Conservation (phyloP, 2,113 vertebrate species). For the Melanotaenia duboulayi region DNA sequence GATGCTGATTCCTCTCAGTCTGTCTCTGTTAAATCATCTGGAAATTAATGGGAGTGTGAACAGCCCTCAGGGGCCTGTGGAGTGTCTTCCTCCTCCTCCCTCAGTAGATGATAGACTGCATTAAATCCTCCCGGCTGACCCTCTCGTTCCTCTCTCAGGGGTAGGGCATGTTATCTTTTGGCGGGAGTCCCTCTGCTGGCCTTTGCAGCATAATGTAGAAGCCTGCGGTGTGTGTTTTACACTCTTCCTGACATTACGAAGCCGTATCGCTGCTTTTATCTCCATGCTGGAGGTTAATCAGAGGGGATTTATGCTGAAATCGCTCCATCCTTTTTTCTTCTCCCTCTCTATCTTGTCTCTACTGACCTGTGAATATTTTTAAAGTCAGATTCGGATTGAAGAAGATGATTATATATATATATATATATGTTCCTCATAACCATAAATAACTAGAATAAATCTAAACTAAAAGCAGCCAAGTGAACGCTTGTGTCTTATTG, state of each 20-base stretch:
- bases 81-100: slow-evolving; percentile 48
- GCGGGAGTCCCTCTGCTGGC: slow-evolving; percentile 73
- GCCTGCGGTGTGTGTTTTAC: slow-evolving; percentile 80
- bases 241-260: slow-evolving; percentile 78
- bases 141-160: slow-evolving; percentile 58
- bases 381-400: neutral
- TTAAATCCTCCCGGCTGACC: slow-evolving; percentile 73
- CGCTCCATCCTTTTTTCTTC: slow-evolving; percentile 15
- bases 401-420: too few relatives aligned
- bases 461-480: too few relatives aligned
- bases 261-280: slow-evolving; percentile 80
- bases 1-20: neutral
- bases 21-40: slow-evolving; percentile 62
- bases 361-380: slow-evolving; percentile 43
- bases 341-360: slow-evolving; percentile 3
- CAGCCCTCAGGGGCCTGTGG: slow-evolving; percentile 54
- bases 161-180: slow-evolving; percentile 80
- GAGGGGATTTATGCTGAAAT: slow-evolving; percentile 71
- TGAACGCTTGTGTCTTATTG: too few relatives aligned
- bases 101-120: slow-evolving; percentile 68
- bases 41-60: slow-evolving; percentile 77
- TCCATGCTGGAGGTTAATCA: slow-evolving; percentile 75
- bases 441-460: too few relatives aligned
- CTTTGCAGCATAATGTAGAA: slow-evolving; percentile 83
- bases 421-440: too few relatives aligned